These are phyloP conservation scores for Lutraria rhynchaena DNA, from an alignment of 1,140 invertebrate species.

Conservation along the genomic window DNA sequence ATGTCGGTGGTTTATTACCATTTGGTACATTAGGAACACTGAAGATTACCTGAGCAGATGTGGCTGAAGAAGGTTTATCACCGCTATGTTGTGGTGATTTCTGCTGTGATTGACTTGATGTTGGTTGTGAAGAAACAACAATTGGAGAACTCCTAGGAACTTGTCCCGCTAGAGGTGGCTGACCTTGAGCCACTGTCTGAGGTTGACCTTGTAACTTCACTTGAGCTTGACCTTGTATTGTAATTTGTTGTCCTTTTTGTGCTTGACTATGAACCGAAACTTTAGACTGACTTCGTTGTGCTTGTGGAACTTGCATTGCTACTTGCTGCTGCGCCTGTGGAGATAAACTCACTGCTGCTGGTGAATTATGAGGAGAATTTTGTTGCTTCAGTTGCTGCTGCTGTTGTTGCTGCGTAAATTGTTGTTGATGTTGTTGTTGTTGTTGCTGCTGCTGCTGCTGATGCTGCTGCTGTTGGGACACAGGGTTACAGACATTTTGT, in stretches of 20 bases:
- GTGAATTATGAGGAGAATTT: conserved; percentile 49
- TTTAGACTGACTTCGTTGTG: not conserved
- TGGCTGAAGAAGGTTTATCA: conserved; percentile 57
- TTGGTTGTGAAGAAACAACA: not conserved
- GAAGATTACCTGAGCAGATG: conserved; percentile 66
- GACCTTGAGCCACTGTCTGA: conserved; percentile 22
- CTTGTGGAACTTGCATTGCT: conserved; percentile 23
- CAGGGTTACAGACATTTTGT: conserved; percentile 25
- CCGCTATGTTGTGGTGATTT: conserved; percentile 67
- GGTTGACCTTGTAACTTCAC: conserved; percentile 56
- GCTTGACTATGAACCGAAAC: conserved; percentile 11
- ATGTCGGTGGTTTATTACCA: conserved; percentile 26
- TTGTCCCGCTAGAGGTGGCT: conserved; percentile 42
- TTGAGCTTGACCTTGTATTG: conserved; percentile 45
- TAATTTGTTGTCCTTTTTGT: conserved; percentile 32
- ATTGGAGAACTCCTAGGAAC: conserved; percentile 14
- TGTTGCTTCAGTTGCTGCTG: conserved; percentile 49
- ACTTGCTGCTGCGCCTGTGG: conserved; percentile 45
- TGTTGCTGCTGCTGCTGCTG: conserved; percentile 60
- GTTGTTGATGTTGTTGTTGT: conserved; percentile 58
- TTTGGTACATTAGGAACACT: conserved; percentile 42
- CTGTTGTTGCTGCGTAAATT: conserved; percentile 77
- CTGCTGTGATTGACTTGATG: conserved; percentile 61
- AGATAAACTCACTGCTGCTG: conserved; percentile 21
- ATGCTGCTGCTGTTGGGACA: conserved; percentile 38